Evolutionary conservation across 2,113 vertebrate genomes (phyloP).

Genomic region (Spermophilus dauricus): DNA sequence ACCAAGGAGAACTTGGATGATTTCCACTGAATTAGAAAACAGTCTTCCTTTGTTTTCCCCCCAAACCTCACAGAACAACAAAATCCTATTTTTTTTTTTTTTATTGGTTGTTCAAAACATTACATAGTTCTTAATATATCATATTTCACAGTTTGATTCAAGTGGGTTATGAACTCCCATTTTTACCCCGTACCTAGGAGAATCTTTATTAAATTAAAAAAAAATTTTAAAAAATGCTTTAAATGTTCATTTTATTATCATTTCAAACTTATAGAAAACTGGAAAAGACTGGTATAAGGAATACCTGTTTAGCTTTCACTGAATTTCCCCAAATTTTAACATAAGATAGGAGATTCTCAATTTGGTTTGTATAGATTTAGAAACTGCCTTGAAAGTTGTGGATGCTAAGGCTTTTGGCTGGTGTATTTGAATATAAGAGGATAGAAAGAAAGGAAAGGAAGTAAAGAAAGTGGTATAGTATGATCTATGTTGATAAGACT

Average conservation of each 20-base stretch:
- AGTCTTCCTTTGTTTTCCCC: too few relatives aligned
- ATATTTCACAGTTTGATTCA: too few relatives aligned
- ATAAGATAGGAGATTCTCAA: background rate
- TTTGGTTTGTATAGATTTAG: conserved; percentile 18
- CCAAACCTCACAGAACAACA: too few relatives aligned
- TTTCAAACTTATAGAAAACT: background rate
- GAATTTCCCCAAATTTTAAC: background rate
- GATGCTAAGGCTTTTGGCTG: background rate
- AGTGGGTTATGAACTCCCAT: too few relatives aligned
- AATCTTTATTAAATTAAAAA: conserved; percentile 16
- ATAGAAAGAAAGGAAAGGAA: background rate
- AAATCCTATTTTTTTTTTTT: too few relatives aligned
- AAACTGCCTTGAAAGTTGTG: conserved; percentile 53
- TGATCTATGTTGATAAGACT: background rate
- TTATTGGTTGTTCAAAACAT: too few relatives aligned
- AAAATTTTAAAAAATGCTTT: background rate
- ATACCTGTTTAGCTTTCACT: background rate
- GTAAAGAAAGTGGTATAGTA: background rate
- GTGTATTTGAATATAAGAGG: background rate
- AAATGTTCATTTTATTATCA: background rate
- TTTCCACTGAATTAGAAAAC: too few relatives aligned
- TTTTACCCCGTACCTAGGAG: background rate
- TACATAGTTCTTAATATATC: too few relatives aligned
- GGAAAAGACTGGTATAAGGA: background rate
- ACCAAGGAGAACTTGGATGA: too few relatives aligned